phyloP scores from a whole-genome alignment of 2,888 invertebrate species.

The Clivina fossor region DNA sequence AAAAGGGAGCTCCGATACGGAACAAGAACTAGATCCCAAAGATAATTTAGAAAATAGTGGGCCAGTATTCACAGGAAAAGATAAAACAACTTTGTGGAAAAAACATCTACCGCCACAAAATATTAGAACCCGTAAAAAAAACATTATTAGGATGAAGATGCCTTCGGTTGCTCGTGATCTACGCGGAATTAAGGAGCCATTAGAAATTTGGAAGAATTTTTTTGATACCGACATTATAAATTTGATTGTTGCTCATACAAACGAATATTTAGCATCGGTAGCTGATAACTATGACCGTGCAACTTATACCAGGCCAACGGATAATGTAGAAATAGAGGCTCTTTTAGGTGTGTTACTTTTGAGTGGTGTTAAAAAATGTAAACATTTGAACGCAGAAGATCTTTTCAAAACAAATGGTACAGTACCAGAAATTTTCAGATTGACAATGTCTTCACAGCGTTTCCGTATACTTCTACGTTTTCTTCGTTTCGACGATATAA shows the following conservation, averaged over 20 bases:
- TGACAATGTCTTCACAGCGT: conserved; percentile 1
- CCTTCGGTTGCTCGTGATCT: neutral
- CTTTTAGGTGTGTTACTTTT: neutral
- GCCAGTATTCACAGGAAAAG: neutral
- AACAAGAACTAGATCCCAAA: conserved; percentile 4
- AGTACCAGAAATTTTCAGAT: neutral
- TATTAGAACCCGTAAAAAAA: neutral
- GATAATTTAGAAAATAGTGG: too few species aligned
- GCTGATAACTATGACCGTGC: neutral
- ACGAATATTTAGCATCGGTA: neutral
- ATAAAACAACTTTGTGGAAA: neutral
- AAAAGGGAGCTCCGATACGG: neutral
- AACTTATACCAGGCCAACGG: neutral
- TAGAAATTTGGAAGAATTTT: neutral
- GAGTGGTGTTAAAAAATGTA: neutral
- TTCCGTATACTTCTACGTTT: neutral
- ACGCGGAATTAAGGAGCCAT: neutral
- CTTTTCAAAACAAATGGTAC: neutral
- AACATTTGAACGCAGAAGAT: conserved; percentile 7
- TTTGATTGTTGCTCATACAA: conserved; percentile 1
- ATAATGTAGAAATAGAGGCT: neutral
- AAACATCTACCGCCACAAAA: neutral
- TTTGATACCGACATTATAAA: neutral
- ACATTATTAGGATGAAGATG: neutral
- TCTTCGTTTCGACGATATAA: neutral